Percentiles rank a stretch among this genome's conserved stretches.
phyloP scores from a whole-genome alignment of 2,888 invertebrate genomes.

The Miltochrista miniata region DNA sequence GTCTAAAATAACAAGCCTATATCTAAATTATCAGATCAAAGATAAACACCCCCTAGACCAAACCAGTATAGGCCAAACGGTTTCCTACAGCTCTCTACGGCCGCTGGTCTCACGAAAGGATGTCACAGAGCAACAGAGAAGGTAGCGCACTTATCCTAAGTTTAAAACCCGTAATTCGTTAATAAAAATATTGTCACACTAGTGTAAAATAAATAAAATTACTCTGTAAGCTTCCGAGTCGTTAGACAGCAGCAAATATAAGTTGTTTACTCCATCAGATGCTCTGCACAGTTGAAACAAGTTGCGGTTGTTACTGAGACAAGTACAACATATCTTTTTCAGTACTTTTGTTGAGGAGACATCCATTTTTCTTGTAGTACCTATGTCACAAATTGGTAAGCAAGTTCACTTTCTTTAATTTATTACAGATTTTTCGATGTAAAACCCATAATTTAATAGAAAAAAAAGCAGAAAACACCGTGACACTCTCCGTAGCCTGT shows the following conservation, averaged over 20 bases:
- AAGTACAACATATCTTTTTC: slow-evolving; percentile 62
- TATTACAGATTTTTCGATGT: not conserved
- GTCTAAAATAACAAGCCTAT: too few species aligned
- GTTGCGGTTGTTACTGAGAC: slow-evolving; percentile 57
- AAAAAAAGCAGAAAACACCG: not conserved
- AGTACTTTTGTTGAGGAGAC: slow-evolving; percentile 39
- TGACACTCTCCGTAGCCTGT: too few species aligned
- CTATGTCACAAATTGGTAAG: not conserved
- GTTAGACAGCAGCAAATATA: slow-evolving; percentile 57
- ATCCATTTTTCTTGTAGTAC: slow-evolving; percentile 40
- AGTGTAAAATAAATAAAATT: slow-evolving; percentile 8
- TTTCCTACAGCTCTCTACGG: too few species aligned
- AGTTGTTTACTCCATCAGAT: slow-evolving; percentile 59
- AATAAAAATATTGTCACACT: too few species aligned
- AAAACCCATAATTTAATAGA: not conserved
- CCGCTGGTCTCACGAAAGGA: too few species aligned
- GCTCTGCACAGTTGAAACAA: slow-evolving; percentile 54
- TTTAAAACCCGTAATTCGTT: too few species aligned
- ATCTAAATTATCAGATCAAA: too few species aligned
- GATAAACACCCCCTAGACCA: too few species aligned
- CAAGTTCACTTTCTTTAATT: not conserved
- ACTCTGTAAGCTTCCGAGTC: slow-evolving; percentile 64
- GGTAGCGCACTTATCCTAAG: too few species aligned
- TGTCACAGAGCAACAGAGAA: too few species aligned
- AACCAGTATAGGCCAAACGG: too few species aligned